phyloP scores from a whole-genome alignment of 2,797 vertebrate genomes.

The Enteromius afrohamiltoni region DNA sequence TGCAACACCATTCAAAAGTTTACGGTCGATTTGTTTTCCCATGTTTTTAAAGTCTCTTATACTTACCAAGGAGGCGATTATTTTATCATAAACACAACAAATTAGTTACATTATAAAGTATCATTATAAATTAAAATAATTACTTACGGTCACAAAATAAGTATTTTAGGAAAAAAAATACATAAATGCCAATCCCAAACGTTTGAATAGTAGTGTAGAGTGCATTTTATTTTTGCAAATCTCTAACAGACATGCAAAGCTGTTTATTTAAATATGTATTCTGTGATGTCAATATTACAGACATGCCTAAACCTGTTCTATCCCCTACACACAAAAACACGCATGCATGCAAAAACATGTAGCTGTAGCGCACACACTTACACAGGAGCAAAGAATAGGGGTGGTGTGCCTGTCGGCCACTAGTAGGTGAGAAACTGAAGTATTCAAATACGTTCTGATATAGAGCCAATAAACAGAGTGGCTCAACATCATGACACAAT shows the following conservation, averaged over 20 bases:
- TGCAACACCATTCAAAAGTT: not conserved
- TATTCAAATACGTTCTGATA: constrained; percentile 21
- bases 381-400: not conserved
- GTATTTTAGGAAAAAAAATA: not conserved
- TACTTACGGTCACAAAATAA: not conserved
- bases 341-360: constrained; percentile 5
- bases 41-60: not conserved
- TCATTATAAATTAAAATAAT: not conserved
- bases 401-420: not conserved
- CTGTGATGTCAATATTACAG: not conserved
- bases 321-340: constrained; percentile 7
- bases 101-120: not conserved
- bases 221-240: not conserved
- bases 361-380: not conserved
- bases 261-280: constrained; percentile 18
- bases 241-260: constrained; percentile 40
- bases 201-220: not conserved
- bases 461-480: not conserved
- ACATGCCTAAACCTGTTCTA: constrained; percentile 50
- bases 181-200: not conserved
- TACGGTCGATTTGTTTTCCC: not conserved
- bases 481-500: constrained; percentile 11
- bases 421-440: constrained; percentile 26
- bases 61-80: not conserved
- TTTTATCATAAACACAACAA: not conserved